Evolutionary conservation across 1,140 invertebrate species (phyloP).

Genomic region (Caerostris darwini): DNA sequence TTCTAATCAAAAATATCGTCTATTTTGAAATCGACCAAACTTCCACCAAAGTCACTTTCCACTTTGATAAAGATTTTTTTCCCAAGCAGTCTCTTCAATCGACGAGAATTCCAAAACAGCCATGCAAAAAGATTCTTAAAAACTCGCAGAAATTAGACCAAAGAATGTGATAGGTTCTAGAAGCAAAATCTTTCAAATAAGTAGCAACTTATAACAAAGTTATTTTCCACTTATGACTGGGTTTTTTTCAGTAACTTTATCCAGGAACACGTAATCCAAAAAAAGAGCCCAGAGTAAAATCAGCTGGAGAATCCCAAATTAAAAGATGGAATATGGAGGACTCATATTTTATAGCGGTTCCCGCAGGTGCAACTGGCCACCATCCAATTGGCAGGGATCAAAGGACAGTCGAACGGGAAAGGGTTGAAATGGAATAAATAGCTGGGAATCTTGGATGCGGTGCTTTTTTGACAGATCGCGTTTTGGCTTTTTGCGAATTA

Average conservation of each 20-base stretch:
- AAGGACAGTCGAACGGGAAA: neutral
- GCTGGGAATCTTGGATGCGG: neutral
- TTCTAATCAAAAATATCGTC: too few species aligned
- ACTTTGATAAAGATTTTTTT: too few species aligned
- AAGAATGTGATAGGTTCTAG: too few species aligned
- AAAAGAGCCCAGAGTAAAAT: neutral
- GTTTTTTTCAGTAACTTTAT: neutral
- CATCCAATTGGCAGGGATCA: conserved; percentile 23
- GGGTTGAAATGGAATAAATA: conserved; percentile 3
- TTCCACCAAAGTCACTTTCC: too few species aligned
- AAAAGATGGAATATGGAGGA: neutral
- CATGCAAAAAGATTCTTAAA: too few species aligned
- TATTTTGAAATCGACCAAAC: too few species aligned
- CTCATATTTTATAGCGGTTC: neutral
- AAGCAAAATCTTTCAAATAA: too few species aligned
- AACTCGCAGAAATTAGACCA: too few species aligned
- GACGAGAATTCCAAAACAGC: too few species aligned
- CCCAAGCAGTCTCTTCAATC: too few species aligned
- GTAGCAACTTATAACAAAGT: neutral
- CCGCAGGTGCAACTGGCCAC: neutral
- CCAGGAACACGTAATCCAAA: neutral
- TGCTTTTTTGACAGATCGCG: too few species aligned
- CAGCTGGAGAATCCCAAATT: neutral
- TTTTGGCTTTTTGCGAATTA: too few species aligned
- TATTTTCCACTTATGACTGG: neutral